These are phyloP conservation scores for Hesperia comma DNA, from an alignment of 2,888 invertebrate species.

Conservation along the genomic window DNA sequence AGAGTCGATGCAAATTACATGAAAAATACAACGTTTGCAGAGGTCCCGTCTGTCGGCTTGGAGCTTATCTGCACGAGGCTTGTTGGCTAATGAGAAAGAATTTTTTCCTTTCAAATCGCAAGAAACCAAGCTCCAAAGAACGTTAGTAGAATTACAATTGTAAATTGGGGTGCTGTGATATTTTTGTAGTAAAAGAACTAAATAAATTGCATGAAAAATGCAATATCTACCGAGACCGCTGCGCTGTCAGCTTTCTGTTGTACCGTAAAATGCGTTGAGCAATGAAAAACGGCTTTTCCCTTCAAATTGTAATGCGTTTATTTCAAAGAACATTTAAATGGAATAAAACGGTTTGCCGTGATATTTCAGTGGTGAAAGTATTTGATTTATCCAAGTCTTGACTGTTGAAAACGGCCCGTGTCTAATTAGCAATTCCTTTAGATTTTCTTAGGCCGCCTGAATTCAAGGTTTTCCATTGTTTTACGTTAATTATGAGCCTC, in stretches of 20 bases:
- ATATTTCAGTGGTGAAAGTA: background rate
- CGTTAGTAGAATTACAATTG: slow-evolving; percentile 22
- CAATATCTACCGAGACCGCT: slow-evolving; percentile 1
- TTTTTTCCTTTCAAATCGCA: slow-evolving; percentile 30
- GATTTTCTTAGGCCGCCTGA: no score
- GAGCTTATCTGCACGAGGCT: slow-evolving; percentile 24
- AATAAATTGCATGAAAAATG: slow-evolving; percentile 14
- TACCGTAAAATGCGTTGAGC: background rate
- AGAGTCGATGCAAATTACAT: slow-evolving; percentile 26
- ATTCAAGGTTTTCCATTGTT: no score
- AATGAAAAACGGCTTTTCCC: background rate
- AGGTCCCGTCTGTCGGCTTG: slow-evolving; percentile 15
- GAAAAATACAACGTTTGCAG: slow-evolving; percentile 28
- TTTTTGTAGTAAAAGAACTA: slow-evolving; percentile 1
- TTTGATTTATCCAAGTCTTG: no score
- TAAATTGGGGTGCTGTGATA: slow-evolving; percentile 13
- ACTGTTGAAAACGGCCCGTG: no score
- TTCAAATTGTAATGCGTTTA: slow-evolving; percentile 1
- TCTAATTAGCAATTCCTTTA: no score
- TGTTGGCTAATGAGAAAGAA: slow-evolving; percentile 22
- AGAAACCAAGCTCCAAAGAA: slow-evolving; percentile 12
- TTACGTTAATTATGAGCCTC: no score
- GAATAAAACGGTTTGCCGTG: background rate
- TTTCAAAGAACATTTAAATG: slow-evolving; percentile 2
- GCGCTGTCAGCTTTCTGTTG: background rate